phyloP scores from a whole-genome alignment of 2,888 invertebrate species.

The Pseudococcus jackbeardsleyi region DNA sequence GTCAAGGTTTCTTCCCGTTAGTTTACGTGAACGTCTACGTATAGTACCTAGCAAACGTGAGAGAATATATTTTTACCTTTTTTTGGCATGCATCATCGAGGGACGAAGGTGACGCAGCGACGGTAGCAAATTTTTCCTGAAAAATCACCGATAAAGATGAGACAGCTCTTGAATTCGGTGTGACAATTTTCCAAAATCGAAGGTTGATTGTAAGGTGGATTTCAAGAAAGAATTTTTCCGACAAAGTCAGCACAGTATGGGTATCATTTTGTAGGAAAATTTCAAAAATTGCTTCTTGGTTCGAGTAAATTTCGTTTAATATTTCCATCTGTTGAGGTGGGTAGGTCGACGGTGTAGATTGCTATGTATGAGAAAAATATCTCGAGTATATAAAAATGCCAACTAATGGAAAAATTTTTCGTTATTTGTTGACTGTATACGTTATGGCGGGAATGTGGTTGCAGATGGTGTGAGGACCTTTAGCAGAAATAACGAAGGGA shows the following conservation, averaged over 20 bases:
- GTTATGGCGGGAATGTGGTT: no score
- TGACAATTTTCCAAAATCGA: background rate
- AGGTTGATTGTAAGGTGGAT: background rate
- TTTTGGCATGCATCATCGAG: background rate
- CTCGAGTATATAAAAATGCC: background rate
- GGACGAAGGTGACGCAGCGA: background rate
- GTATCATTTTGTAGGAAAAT: background rate
- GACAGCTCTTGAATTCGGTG: background rate
- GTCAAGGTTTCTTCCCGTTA: background rate
- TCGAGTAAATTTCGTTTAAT: background rate
- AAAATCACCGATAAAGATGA: no score
- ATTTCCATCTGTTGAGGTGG: no score
- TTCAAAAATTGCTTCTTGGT: background rate
- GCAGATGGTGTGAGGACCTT: background rate
- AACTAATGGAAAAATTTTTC: conserved; percentile 24
- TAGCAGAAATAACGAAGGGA: background rate
- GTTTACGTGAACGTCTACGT: background rate
- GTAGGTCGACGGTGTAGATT: no score
- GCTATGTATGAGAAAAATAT: no score
- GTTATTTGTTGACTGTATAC: background rate
- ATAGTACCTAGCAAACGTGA: background rate
- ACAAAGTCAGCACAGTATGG: background rate
- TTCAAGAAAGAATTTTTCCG: background rate
- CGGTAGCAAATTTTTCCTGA: background rate
- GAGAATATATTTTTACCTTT: conserved; percentile 21